Evolutionary conservation across 2,797 vertebrate genomes (phyloP), one percentile per base, ranked within the genome.

Genomic region (Choloepus didactylus): DNA sequence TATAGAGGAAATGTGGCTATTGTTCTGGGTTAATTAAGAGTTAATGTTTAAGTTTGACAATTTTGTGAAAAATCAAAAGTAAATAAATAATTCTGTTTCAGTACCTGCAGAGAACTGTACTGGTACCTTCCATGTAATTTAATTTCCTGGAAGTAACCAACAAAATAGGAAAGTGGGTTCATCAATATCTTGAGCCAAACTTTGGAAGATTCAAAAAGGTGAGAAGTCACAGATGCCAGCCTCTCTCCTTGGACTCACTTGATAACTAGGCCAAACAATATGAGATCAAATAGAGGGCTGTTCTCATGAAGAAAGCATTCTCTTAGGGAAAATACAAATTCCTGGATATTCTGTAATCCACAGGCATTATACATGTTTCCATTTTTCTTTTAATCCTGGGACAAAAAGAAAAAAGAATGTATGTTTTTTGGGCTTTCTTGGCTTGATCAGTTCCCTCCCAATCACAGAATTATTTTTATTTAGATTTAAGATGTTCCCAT

Each of bases 401-500:
- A 21, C n/a, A 82, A 46, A 86, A 76, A n/a, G 2, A 88, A 6
- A 41, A 80, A 85, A 72, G 73, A 54, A 11, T 1, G 8, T 9
- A 19, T 75, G 16, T 69, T 15, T 38, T 15, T 29, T 64, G 2
- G 5, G 1, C 18, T 91, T 86, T 49, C 35, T 84, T 94, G 87
- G n/a, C 51, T 91, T 97, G 38, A 89, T 86, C 87, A 54, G 54
- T 95, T 5, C 19, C 41, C 0, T n/a, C 10, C 35, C 62, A 90
- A 56, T 21, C 12, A 85, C 2, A 86, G 69, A 91, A 76, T 93
- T 96, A 84, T 89, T 73, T 87, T 69, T 93, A 82, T 67, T 46
- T 87, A 94, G 76, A 87, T 19, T 80, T 89, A 66, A 96, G 41
- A 97, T 95, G 97, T 95, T 91, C 54, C 14, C 89, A 46, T 83